Percentiles rank a stretch among this genome's conserved stretches.
Evolutionary conservation across 2,888 invertebrate genomes (phyloP).

Genomic region (Hyalella azteca): DNA sequence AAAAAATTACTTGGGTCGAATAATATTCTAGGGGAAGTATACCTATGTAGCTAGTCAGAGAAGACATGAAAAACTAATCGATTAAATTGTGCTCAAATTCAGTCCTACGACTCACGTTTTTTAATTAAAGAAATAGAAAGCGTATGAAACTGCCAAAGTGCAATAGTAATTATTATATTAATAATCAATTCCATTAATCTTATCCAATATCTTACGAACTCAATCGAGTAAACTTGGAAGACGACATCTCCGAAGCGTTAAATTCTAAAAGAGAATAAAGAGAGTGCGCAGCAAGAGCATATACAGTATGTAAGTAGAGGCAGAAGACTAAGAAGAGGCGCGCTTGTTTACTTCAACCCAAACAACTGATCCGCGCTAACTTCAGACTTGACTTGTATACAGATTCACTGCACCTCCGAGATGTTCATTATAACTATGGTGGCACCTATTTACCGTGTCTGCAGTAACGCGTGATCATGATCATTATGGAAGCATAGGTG

Average conservation of each 20-base stretch:
- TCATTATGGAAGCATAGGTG: too few species aligned
- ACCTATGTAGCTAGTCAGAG: neutral
- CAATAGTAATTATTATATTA: too few species aligned
- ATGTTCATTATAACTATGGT: neutral
- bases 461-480: too few species aligned
- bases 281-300: neutral
- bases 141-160: too few species aligned
- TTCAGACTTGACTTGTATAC: neutral
- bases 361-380: conserved; percentile 20
- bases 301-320: neutral
- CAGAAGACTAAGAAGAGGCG: neutral
- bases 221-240: too few species aligned
- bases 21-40: neutral
- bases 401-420: neutral
- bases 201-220: too few species aligned
- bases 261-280: neutral
- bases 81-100: neutral
- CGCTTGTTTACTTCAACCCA: conserved; percentile 20
- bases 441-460: too few species aligned
- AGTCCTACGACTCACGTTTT: neutral
- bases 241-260: too few species aligned
- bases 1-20: neutral
- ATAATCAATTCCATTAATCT: too few species aligned
- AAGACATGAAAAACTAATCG: neutral
- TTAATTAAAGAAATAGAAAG: neutral